Percentiles rank a stretch among this genome's conserved stretches.
These are phyloP conservation scores for Patella caerulea DNA, from an alignment of 2,888 invertebrate genomes.

Conservation along the genomic window DNA sequence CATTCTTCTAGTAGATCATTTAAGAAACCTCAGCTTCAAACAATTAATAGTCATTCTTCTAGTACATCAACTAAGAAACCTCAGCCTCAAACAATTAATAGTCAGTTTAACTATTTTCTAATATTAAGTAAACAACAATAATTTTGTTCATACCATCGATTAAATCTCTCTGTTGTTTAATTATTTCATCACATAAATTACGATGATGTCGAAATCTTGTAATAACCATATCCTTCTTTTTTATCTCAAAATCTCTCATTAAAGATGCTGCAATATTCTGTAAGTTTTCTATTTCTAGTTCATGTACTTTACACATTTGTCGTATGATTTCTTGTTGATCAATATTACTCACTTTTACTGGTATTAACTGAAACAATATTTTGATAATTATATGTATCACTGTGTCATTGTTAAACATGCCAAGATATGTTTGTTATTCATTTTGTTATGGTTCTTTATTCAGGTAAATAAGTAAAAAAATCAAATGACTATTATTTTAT, in stretches of 20 bases:
- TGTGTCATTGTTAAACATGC: too few relatives aligned
- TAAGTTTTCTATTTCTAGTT: conserved; percentile 88
- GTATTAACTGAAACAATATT: conserved; percentile 79
- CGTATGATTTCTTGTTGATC: conserved; percentile 91
- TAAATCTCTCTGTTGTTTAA: conserved; percentile 86
- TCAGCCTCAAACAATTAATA: too few relatives aligned
- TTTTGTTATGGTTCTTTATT: too few relatives aligned
- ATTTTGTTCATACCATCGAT: conserved; percentile 80
- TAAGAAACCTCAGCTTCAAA: neutral
- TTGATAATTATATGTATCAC: too few relatives aligned
- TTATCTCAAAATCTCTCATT: conserved; percentile 87
- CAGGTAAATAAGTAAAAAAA: too few relatives aligned
- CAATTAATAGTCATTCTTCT: neutral
- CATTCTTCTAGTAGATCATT: neutral
- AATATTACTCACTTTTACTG: conserved; percentile 86
- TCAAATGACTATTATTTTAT: too few relatives aligned
- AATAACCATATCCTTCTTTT: conserved; percentile 86
- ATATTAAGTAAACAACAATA: too few relatives aligned
- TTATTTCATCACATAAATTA: conserved; percentile 91
- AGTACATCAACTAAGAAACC: neutral
- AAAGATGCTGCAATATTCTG: conserved; percentile 90
- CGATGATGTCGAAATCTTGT: conserved; percentile 87
- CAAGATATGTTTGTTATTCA: too few relatives aligned
- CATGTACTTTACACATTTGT: conserved; percentile 91
- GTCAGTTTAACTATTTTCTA: too few relatives aligned